A percentile compares a stretch with the other conserved stretches of the same genome.
phyloP scores from a whole-genome alignment of 2,888 invertebrate genomes.

The Antitype chi region DNA sequence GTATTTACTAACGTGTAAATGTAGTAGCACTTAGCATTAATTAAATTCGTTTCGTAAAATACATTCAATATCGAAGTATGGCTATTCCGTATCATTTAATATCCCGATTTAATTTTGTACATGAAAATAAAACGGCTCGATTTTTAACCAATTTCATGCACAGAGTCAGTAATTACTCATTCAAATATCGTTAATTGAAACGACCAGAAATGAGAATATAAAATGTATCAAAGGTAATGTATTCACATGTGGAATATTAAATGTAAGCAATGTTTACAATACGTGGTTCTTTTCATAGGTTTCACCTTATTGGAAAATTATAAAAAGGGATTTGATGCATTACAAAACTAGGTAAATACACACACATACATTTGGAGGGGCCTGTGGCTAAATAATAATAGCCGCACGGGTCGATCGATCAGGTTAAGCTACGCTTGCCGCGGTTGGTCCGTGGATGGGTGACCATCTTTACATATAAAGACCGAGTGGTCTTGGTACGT shows the following conservation, averaged over 20 bases:
- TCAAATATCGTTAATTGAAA: constrained; percentile 22
- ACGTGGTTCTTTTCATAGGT: neutral
- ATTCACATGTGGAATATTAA: constrained; percentile 20
- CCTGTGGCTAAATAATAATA: no score
- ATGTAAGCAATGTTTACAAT: neutral
- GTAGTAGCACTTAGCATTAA: neutral
- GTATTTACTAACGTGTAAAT: neutral
- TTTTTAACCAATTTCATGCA: constrained; percentile 34
- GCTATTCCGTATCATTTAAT: neutral
- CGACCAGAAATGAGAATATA: constrained; percentile 1
- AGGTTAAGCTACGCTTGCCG: no score
- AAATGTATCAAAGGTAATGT: neutral
- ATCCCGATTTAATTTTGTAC: neutral
- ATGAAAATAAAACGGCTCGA: constrained; percentile 1
- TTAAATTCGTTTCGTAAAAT: neutral
- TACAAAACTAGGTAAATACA: neutral
- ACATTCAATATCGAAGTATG: neutral
- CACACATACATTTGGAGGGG: no score
- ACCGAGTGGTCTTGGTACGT: no score
- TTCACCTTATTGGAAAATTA: neutral
- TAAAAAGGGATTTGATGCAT: neutral
- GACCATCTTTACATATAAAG: no score
- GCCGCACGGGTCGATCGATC: no score
- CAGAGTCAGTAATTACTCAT: constrained; percentile 19
- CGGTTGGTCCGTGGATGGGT: no score